These are phyloP conservation scores for Anastrepha ludens DNA, from an alignment of 1,140 invertebrate species.

Conservation along the genomic window DNA sequence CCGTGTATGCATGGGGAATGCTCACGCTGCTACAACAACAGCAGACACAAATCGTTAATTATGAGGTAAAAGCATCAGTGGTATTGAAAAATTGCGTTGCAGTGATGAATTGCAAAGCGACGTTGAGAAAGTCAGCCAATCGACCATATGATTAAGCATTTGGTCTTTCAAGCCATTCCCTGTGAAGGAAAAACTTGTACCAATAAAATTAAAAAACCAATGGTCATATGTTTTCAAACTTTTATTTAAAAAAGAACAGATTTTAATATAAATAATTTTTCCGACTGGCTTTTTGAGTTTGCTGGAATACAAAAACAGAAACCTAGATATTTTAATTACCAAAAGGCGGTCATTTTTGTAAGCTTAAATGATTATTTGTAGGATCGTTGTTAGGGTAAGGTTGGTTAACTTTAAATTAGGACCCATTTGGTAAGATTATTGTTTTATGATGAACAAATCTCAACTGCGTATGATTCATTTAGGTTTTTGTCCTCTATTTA, in stretches of 20 bases:
- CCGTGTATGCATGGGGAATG: no score
- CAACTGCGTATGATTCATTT: background rate
- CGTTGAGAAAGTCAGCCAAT: no score
- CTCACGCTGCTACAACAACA: no score
- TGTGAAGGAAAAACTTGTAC: no score
- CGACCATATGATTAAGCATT: no score
- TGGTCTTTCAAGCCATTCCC: no score
- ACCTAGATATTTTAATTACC: conserved; percentile 2
- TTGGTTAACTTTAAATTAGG: conserved; percentile 41
- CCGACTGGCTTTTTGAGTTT: background rate
- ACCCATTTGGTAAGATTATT: background rate
- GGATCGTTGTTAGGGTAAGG: background rate
- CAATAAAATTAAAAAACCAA: no score
- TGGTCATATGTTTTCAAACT: background rate
- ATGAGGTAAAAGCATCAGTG: no score
- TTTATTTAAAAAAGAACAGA: conserved; percentile 49
- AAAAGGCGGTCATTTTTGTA: conserved; percentile 23
- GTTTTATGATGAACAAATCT: background rate
- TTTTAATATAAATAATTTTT: conserved; percentile 40
- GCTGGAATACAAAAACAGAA: background rate
- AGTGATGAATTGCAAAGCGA: no score
- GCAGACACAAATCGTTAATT: no score
- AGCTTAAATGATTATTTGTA: conserved; percentile 19
- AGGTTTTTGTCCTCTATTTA: conserved; percentile 77
- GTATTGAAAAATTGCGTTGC: no score